A percentile compares a stretch with the other conserved stretches of the same genome.
Evolutionary conservation across 2,888 invertebrate species (phyloP).

Genomic region (Drosophila dives): DNA sequence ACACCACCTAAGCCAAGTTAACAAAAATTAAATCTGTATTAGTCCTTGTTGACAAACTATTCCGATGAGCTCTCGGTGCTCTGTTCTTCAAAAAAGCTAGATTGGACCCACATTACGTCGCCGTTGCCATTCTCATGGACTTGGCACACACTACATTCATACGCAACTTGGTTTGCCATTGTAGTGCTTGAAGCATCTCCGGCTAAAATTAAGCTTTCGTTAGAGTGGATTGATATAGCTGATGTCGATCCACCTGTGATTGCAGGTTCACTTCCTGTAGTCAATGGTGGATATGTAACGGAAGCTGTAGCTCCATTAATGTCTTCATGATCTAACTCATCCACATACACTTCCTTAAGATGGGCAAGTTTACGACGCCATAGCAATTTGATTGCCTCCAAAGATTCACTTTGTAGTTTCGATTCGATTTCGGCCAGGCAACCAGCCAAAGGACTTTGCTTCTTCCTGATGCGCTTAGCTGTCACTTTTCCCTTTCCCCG

Average conservation of each 20-base stretch:
- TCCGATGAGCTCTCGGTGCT: background rate
- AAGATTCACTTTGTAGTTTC: background rate
- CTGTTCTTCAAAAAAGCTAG: background rate
- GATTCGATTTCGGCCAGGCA: too few relatives aligned
- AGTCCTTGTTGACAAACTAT: background rate
- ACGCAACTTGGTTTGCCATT: background rate
- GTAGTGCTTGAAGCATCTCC: too few relatives aligned
- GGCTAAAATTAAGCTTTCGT: background rate
- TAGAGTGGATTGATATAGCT: background rate
- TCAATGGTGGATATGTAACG: background rate
- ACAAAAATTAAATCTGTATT: background rate
- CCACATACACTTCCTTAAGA: background rate
- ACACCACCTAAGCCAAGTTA: background rate
- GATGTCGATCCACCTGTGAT: background rate
- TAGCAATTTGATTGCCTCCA: background rate
- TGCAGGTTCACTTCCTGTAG: too few relatives aligned
- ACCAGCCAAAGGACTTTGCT: background rate
- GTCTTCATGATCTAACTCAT: background rate
- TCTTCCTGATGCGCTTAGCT: background rate
- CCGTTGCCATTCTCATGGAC: too few relatives aligned
- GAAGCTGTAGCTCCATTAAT: background rate
- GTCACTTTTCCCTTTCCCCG: background rate
- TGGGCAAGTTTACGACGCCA: too few relatives aligned
- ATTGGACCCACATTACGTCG: background rate
- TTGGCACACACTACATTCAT: too few relatives aligned